Percentiles rank a stretch among this genome's conserved stretches.
Evolutionary conservation across 2,888 invertebrate species (phyloP).

Genomic region (Drosophila pseudotalamancana): DNA sequence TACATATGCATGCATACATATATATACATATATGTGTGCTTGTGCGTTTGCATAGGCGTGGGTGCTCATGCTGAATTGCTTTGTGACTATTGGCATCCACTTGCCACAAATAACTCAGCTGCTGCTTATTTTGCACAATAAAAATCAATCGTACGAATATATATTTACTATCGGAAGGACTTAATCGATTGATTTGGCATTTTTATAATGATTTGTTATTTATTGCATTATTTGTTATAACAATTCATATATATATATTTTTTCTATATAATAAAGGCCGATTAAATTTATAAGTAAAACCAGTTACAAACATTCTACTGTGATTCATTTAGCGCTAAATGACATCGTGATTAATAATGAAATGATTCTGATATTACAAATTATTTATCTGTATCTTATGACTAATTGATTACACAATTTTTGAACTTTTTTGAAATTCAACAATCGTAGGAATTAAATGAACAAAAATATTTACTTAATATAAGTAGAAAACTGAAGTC

Average conservation of each 20-base stretch:
- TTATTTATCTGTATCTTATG: constrained; percentile 12
- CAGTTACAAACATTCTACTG: not conserved
- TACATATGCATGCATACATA: not conserved
- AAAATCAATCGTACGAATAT: not conserved
- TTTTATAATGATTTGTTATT: too few species aligned
- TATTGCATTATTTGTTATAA: too few species aligned
- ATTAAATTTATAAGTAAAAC: not conserved
- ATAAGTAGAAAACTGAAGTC: too few species aligned
- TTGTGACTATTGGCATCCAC: constrained; percentile 21
- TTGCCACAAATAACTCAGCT: constrained; percentile 41
- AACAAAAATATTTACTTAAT: not conserved
- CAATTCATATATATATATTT: not conserved
- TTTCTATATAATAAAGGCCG: too few species aligned
- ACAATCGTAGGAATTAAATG: too few species aligned
- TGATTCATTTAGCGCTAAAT: constrained; percentile 21
- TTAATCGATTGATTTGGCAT: too few species aligned
- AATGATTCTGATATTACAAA: constrained; percentile 34
- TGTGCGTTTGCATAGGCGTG: not conserved
- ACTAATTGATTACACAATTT: constrained; percentile 16
- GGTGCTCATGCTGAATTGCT: constrained; percentile 5
- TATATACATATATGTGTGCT: not conserved
- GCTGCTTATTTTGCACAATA: not conserved
- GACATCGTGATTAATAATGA: constrained; percentile 21
- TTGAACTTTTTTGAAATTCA: too few species aligned
- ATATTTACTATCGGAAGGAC: too few species aligned